Evolutionary conservation across 2,113 vertebrate species (phyloP).

Genomic region (Chionomys nivalis): DNA sequence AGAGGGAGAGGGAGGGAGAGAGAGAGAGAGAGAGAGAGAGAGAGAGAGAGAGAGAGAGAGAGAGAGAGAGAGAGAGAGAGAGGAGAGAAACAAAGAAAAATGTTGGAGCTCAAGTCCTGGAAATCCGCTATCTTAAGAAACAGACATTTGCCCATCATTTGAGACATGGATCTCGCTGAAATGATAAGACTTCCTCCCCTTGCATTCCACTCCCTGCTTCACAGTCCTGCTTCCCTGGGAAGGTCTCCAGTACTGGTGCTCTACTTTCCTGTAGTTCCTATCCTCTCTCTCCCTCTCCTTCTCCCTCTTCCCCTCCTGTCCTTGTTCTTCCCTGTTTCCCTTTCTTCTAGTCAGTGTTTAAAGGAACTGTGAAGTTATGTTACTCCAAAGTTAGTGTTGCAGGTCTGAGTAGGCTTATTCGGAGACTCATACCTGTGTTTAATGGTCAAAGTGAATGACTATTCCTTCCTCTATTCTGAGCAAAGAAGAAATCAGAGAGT

Average conservation of each 20-base stretch:
- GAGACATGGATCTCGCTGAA: neutral
- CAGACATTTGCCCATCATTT: neutral
- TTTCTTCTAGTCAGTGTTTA: neutral
- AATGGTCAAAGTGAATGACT: neutral
- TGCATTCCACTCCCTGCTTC: neutral
- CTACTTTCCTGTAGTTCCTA: neutral
- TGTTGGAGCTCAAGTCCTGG: neutral
- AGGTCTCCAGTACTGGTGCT: neutral
- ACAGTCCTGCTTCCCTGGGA: neutral
- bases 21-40: too few species aligned
- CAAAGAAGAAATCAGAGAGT: neutral
- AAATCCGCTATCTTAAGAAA: neutral
- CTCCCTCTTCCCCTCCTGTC: too few species aligned
- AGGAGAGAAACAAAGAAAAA: neutral
- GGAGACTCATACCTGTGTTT: neutral
- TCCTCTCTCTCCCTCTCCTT: neutral
- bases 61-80: too few species aligned
- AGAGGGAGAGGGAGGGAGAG: rapidly evolving
- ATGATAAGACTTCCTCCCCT: neutral
- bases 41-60: rapidly evolving
- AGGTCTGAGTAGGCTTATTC: neutral
- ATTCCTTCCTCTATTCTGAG: neutral
- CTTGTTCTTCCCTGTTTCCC: rapidly evolving
- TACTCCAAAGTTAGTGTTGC: neutral
- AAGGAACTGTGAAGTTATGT: neutral